These are phyloP conservation scores for Oostethus manadensis DNA, from an alignment of 2,113 vertebrate species.

Conservation along the genomic window DNA sequence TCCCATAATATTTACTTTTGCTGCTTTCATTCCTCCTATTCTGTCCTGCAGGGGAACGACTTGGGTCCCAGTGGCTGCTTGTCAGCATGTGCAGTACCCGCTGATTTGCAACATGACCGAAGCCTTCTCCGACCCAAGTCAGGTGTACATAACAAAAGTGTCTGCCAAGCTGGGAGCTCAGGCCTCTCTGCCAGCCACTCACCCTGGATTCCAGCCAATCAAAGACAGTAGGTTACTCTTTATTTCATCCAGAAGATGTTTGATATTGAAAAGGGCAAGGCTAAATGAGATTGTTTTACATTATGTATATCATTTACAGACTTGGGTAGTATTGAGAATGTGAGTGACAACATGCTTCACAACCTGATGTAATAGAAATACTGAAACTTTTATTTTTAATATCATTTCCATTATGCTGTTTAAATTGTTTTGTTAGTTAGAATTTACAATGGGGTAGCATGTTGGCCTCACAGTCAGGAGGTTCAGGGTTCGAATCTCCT, in stretches of 20 bases:
- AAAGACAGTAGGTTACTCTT: conserved; percentile 35
- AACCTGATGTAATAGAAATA: too few species aligned
- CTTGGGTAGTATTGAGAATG: too few species aligned
- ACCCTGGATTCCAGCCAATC: conserved; percentile 2
- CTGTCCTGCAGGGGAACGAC: conserved; percentile 7
- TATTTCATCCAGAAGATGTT: neutral
- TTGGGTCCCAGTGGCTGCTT: conserved; percentile 30
- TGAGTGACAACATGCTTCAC: too few species aligned
- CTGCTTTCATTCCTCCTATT: neutral
- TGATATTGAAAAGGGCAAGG: too few species aligned
- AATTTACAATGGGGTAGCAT: too few species aligned
- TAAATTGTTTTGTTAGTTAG: too few species aligned
- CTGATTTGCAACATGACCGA: conserved; percentile 49
- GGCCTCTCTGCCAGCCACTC: rapidly evolving
- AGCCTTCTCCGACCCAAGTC: neutral
- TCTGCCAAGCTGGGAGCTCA: neutral
- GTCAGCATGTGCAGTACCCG: conserved; percentile 34
- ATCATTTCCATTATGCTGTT: too few species aligned
- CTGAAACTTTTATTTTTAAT: too few species aligned
- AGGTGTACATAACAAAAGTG: conserved; percentile 1
- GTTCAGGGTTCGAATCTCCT: too few species aligned
- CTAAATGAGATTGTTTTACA: too few species aligned
- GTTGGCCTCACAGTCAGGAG: too few species aligned
- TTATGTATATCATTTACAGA: too few species aligned
- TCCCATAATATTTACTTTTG: neutral